Evolutionary conservation across 1,140 invertebrate species (phyloP).

Genomic region (Achatina immaculata): DNA sequence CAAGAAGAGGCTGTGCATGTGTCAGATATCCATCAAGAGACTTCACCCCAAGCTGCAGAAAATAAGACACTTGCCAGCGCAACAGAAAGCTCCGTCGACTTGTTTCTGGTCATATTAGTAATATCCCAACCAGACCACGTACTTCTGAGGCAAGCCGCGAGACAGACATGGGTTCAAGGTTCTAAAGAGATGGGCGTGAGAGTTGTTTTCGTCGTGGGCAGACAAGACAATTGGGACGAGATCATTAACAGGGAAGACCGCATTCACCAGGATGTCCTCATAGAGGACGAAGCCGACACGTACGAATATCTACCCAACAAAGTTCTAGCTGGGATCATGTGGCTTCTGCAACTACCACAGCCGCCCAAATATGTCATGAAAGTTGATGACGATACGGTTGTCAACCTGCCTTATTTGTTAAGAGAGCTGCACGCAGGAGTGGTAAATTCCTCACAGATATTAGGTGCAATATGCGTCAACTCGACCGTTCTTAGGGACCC

Average conservation of each 20-base stretch:
- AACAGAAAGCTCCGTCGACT: neutral
- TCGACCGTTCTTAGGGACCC: slow-evolving; percentile 47
- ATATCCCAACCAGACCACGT: slow-evolving; percentile 37
- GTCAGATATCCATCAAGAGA: no score
- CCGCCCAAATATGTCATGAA: slow-evolving; percentile 74
- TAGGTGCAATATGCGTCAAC: slow-evolving; percentile 47
- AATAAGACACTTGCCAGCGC: neutral
- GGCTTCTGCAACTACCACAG: slow-evolving; percentile 78
- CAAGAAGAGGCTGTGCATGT: no score
- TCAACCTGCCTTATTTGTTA: slow-evolving; percentile 67
- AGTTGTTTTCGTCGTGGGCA: slow-evolving; percentile 40
- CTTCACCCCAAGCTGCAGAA: no score
- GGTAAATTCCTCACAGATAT: slow-evolving; percentile 36
- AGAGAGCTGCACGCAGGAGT: slow-evolving; percentile 41
- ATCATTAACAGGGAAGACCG: slow-evolving; percentile 76
- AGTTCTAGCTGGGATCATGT: slow-evolving; percentile 85
- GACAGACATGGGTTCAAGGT: slow-evolving; percentile 47
- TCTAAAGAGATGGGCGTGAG: neutral
- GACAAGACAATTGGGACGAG: slow-evolving; percentile 42
- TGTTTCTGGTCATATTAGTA: slow-evolving; percentile 30
- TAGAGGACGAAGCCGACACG: slow-evolving; percentile 83
- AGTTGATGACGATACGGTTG: slow-evolving; percentile 75
- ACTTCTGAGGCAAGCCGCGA: slow-evolving; percentile 38
- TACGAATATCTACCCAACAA: slow-evolving; percentile 91
- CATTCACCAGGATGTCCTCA: slow-evolving; percentile 80